Base-by-base conservation (phyloP, 1,140 invertebrate species). In the Coboldia fuscipes region DNA sequence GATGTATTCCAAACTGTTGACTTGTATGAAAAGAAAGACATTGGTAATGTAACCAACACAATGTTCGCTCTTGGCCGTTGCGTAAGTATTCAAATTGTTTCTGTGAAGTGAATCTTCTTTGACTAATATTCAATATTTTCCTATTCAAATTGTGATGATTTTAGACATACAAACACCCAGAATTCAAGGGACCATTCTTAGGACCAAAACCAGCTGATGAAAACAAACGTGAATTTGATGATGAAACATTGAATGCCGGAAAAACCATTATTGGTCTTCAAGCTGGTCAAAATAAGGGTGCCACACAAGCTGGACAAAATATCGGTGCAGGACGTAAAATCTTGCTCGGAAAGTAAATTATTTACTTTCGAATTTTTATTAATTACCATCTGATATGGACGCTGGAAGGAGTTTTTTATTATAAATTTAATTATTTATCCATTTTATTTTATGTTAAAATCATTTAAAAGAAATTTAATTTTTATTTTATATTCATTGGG, bases 1-100 rank as follows among this genome's bases (percentile, higher is more conserved):
- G 89, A 97, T 57, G 70, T 93, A 1, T 97, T 97, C 69, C 89
- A 97, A 62, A 90, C 89, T 8, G 85, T 92, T 23, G 90, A 94
- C 57, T 63, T 97, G 21, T 93, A 80, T 60, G 89, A 94, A 50
- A 79, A 78, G 60, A 90, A 93, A 56, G 89, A 94, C 54, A 89
- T 96, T 49, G 74, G 79, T 14, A 73, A 79, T 54, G 88, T 97
- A 8, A 90, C 88, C 35, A 85, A 82, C 58, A 90, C 84, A 43
- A 75, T 96, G 39, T 90, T 83, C 51, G 84, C 89, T 22, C 65
- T 96, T 34, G 89, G 85, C 38, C 74, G 89, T 58, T 71, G 80
- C 51, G 85, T 92, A 70, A 71, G 66, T 62, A 39, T 37, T 24
- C 23, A 24, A 24, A n/a, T 8, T n/a, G n/a, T 8, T 24, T 7